Base-by-base conservation (phyloP, 2,888 invertebrate species). In the Andrena bucephala region DNA sequence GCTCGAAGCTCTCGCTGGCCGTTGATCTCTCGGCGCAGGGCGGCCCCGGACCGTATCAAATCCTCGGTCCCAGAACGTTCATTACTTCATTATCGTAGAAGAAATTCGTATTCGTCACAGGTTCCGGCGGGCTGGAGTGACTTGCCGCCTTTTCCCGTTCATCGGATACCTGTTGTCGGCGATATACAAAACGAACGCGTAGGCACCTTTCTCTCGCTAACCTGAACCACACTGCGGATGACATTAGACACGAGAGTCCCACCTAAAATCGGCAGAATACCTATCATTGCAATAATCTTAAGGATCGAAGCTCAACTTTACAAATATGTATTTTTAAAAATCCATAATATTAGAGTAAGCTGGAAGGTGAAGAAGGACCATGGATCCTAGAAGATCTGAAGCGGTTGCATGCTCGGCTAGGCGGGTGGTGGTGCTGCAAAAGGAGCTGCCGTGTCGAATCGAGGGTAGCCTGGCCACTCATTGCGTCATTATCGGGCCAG, bases 31-130 rank as follows among this genome's bases (percentile, higher is more conserved):
- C 52, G n/a, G n/a, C 52, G 20, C 20, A 52, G 20, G 57, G 27
- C 57, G 3, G 4, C 2, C 7, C 10, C 24, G 20, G 10, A 24
- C 57, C 90, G 89, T 88, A 85, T 84, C 91, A 83, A 92, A 92
- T 92, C 84, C 82, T 83, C 2, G 74, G 89, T 85, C 82, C 86
- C 87, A 85, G 87, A 85, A 78, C 90, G 89, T 90, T 92, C 90
- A 91, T 92, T 91, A 90, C 90, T 89, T 92, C 90, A 91, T 93
- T 92, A 92, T 92, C 90, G 87, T 85, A 77, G 88, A 74, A 89
- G 87, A 90, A 83, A 87, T 87, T 88, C 86, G 85, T 80, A 89
- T 92, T 92, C 87, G 90, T 68, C 62, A 84, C 73, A 70, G 77
- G 76, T 52, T 31, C 59, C 59, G 16, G 57, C 1, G 57, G 24